Evolutionary conservation across 2,888 invertebrate genomes (phyloP).

Genomic region (Anthrax anthrax): DNA sequence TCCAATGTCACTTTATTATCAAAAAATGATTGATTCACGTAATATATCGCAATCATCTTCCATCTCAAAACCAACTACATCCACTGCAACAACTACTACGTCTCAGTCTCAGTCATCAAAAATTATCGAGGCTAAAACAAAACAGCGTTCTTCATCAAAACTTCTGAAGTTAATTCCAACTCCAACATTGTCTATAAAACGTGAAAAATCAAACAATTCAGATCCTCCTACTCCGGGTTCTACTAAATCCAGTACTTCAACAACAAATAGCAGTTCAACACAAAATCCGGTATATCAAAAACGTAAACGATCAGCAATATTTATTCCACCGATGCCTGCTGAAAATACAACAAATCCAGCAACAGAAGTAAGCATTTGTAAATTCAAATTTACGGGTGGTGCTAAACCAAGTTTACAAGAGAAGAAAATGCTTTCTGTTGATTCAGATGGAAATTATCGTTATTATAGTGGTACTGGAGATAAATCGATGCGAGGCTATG

Average conservation of each 20-base stretch:
- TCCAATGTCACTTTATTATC: constrained; percentile 64
- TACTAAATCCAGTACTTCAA: constrained; percentile 26
- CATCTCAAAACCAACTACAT: constrained; percentile 29
- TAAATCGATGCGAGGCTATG: constrained; percentile 61
- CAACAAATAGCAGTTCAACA: constrained; percentile 16
- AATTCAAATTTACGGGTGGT: constrained; percentile 86
- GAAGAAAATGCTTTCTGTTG: constrained; percentile 83
- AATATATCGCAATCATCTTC: constrained; percentile 17
- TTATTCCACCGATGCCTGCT: constrained; percentile 67
- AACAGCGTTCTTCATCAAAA: constrained; percentile 21
- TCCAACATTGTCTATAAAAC: constrained; percentile 11
- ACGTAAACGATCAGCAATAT: constrained; percentile 67
- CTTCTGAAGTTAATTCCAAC: constrained; percentile 12
- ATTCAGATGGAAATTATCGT: constrained; percentile 74
- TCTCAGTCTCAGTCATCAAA: constrained; percentile 23
- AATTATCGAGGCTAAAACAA: constrained; percentile 28
- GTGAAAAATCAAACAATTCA: constrained; percentile 14
- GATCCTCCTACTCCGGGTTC: constrained; percentile 27
- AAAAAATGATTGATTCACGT: constrained; percentile 41
- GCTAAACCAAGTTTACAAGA: constrained; percentile 78
- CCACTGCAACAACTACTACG: constrained; percentile 25
- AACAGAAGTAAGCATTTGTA: constrained; percentile 79
- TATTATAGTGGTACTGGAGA: constrained; percentile 78
- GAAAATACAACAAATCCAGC: constrained; percentile 63
- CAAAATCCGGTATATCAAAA: constrained; percentile 40